A percentile compares a stretch with the other conserved stretches of the same genome.
Evolutionary conservation across 2,797 vertebrate species (phyloP).

Genomic region (Gallirallus australis): DNA sequence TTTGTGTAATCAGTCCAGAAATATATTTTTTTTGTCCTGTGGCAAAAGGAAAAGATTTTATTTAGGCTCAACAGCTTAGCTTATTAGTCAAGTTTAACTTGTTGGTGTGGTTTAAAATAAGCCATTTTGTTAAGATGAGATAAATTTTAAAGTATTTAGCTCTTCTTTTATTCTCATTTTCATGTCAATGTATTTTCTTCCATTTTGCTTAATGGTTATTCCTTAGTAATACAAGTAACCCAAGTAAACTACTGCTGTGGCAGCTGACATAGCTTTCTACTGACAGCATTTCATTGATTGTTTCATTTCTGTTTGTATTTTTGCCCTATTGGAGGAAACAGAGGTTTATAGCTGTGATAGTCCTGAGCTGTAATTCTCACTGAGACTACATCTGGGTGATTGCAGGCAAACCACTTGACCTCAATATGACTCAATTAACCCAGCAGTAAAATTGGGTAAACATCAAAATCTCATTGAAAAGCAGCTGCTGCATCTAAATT

Average conservation of each 20-base stretch:
- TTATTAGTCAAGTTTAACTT: conserved; percentile 22
- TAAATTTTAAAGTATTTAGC: not conserved
- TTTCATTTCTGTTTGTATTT: conserved; percentile 9
- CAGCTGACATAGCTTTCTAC: not conserved
- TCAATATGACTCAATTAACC: conserved; percentile 67
- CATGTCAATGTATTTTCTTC: not conserved
- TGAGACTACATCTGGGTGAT: conserved; percentile 38
- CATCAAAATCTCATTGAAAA: conserved; percentile 61
- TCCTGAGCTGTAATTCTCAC: conserved; percentile 43
- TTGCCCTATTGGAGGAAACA: not conserved
- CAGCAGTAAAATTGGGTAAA: conserved; percentile 64
- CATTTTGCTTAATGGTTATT: not conserved
- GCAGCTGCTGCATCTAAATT: conserved; percentile 64
- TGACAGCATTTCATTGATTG: not conserved
- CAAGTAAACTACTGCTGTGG: not conserved
- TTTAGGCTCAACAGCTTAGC: not conserved
- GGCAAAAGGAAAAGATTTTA: not conserved
- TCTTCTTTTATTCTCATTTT: not conserved
- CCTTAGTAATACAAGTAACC: not conserved
- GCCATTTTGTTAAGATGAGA: not conserved
- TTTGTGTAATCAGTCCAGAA: not conserved
- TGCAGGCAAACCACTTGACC: conserved; percentile 64
- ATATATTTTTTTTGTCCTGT: not conserved
- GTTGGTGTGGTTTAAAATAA: not conserved
- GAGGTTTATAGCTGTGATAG: not conserved